Evolutionary conservation across 2,888 invertebrate species (phyloP).

Genomic region (Amblyjoppa proteus): DNA sequence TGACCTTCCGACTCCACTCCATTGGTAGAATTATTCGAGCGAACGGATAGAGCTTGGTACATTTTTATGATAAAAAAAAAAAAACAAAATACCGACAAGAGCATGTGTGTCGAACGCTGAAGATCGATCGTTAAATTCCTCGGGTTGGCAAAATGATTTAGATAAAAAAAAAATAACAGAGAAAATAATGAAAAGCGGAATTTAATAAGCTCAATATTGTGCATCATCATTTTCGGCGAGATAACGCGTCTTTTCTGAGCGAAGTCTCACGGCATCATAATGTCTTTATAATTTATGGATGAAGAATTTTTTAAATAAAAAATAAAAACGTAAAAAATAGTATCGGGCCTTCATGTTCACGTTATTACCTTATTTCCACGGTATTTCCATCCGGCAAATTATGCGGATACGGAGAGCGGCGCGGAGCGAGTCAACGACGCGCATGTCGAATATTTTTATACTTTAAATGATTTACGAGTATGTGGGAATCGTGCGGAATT

Average conservation of each 20-base stretch:
- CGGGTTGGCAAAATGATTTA: neutral
- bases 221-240: neutral
- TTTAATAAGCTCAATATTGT: neutral
- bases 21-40: neutral
- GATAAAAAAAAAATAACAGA: neutral
- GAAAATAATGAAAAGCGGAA: neutral
- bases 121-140: neutral
- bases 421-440: neutral
- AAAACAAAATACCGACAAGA: neutral
- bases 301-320: neutral
- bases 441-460: constrained; percentile 44
- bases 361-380: neutral
- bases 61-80: neutral
- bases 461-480: constrained; percentile 43
- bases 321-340: neutral
- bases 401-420: neutral
- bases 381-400: neutral
- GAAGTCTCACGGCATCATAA: neutral
- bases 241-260: neutral
- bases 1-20: neutral
- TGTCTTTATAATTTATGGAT: neutral
- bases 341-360: neutral
- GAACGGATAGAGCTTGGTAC: neutral
- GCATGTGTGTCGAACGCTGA: neutral
- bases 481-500: constrained; percentile 26